phyloP scores from a whole-genome alignment of 2,113 vertebrate species.

The Otocyon megalotis region DNA sequence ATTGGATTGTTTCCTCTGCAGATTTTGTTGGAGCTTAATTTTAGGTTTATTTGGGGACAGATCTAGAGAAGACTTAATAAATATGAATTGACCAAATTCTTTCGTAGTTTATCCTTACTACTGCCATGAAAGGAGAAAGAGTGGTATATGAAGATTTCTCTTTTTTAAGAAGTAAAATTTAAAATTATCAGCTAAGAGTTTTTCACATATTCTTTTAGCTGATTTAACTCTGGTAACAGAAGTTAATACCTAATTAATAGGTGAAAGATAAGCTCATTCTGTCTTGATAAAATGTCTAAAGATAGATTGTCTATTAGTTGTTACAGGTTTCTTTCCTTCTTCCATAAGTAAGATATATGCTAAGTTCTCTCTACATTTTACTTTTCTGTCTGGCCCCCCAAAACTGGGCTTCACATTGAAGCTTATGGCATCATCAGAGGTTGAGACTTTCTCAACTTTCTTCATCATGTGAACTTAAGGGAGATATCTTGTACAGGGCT shows the following conservation, averaged over 20 bases:
- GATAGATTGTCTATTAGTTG: not conserved
- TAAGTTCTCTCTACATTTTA: slow-evolving; percentile 18
- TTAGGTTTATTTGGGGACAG: not conserved
- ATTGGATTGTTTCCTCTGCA: slow-evolving; percentile 7
- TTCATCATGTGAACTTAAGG: not conserved
- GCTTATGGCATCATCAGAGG: not conserved
- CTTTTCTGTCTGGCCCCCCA: not conserved
- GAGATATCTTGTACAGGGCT: not conserved
- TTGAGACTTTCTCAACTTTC: not conserved
- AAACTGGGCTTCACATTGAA: not conserved
- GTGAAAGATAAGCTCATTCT: not conserved
- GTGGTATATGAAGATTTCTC: not conserved
- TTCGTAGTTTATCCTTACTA: slow-evolving; percentile 44
- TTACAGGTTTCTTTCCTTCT: slow-evolving; percentile 25
- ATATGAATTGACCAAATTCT: slow-evolving; percentile 19
- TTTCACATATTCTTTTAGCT: not conserved
- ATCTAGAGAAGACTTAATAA: slow-evolving; percentile 24
- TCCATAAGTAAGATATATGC: not conserved
- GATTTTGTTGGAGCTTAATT: not conserved
- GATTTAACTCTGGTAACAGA: slow-evolving; percentile 24
- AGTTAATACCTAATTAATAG: slow-evolving; percentile 21
- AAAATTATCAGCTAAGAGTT: not conserved
- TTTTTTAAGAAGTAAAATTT: slow-evolving; percentile 35
- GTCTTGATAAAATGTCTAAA: slow-evolving; percentile 26
- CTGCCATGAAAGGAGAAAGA: not conserved